Base-by-base conservation (phyloP, 2,113 vertebrate species). In the Calyptomena viridis region DNA sequence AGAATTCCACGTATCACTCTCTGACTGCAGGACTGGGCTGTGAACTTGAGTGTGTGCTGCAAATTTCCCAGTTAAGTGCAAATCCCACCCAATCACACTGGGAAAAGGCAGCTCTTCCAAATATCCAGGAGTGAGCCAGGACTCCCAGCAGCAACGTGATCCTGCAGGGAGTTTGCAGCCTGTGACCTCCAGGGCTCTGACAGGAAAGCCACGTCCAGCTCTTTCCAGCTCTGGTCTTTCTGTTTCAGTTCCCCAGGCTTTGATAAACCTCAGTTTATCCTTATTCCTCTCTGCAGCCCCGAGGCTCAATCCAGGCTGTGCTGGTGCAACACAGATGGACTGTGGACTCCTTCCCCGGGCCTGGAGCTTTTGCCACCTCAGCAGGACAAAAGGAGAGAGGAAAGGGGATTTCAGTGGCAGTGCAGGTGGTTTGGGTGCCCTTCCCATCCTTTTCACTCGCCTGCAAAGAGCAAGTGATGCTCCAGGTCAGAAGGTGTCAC, bases 181-280 rank as follows among this genome's bases (percentile, higher is more conserved):
- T 1, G 0, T 56, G 77, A 44, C 81, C 46, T 35, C 5, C 47
- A 72, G 60, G 64, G 56, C 58, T 49, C 58, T 74, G 80, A 39
- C 75, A 56, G 71, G 9, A 44, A 47, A 49, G 78, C 78, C 47
- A 49, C 2, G 25, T 11, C 53, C 78, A 79, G 78, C 14, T 72
- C 47, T 71, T 64, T 40, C 53, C 92, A 93, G 58, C 76, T 85
- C 71, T 93, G 72, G 64, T 90, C 95, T 94, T 95, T 94, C 92
- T 92, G 31, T 95, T 93, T 93, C 90, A 63, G 72, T 92, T 76
- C 31, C 49, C 87, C 62, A 35, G 77, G 53, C 69, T 78, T 59
- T 55, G 47, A 30, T 6, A 56, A 20, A 50, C 23, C 55, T 8
- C 77, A 37, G 25, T 39, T 75, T 40, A 52, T 49, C 8, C 0